phyloP scores from a whole-genome alignment of 2,797 vertebrate species.

The Pangasius djambal region DNA sequence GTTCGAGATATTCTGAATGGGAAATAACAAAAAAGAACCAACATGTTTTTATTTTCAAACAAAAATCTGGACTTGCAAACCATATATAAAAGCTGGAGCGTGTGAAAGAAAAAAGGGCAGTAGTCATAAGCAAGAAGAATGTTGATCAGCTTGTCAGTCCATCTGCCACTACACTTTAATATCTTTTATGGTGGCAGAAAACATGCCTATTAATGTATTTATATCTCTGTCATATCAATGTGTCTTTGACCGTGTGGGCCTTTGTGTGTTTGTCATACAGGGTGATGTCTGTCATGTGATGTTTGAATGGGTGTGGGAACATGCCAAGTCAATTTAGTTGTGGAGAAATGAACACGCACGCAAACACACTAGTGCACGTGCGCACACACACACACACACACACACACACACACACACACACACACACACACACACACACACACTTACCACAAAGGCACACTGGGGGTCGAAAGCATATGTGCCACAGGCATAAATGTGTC shows the following conservation, averaged over 20 bases:
- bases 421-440: conserved; percentile 55
- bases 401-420: conserved; percentile 57
- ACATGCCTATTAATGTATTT: neutral
- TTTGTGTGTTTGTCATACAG: conserved; percentile 25
- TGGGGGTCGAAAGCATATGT: conserved; percentile 90
- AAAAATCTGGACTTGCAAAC: neutral
- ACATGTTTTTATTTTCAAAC: neutral
- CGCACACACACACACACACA: neutral
- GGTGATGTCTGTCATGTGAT: conserved; percentile 6
- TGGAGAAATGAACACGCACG: conserved; percentile 21
- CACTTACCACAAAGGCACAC: conserved; percentile 84
- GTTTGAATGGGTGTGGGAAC: conserved; percentile 44
- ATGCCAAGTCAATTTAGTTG: conserved; percentile 27
- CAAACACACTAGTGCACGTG: conserved; percentile 38
- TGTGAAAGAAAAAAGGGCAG: neutral
- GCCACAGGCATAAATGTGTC: conserved; percentile 83
- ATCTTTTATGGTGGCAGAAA: neutral
- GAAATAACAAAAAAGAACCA: conserved; percentile 10
- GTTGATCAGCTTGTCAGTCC: neutral
- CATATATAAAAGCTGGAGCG: neutral
- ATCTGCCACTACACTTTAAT: neutral
- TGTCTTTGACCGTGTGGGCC: neutral
- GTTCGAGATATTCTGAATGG: conserved; percentile 74
- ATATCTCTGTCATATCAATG: neutral
- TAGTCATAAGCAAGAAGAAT: neutral